Evolutionary conservation across 2,113 vertebrate genomes (phyloP), one percentile per base, ranked within the genome.

Genomic region (Oreochromis aureus): DNA sequence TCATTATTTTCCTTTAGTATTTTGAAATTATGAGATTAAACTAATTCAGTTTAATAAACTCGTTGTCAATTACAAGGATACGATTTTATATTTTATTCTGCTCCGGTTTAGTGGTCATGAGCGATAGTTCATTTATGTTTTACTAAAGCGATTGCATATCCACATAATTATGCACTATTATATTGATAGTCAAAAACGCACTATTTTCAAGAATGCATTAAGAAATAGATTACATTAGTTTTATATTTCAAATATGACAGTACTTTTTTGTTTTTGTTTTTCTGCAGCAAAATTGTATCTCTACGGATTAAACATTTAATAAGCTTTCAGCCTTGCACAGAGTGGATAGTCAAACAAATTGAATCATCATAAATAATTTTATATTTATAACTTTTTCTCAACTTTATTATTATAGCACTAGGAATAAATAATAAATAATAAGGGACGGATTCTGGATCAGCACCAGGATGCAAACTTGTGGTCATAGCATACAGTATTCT

Each of bases 221-320:
- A 61, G 27, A 61, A 30, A 61, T 8, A 0, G 5, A 2, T 32
- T 61, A 32, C 0, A 18, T 4, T 61, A 0, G 15, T 61, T 32
- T 61, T 61, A 61, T 32, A 18, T 18, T 32, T 61, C 8, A 61
- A 61, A 61, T 32, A 61, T 61, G 27, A 61, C 27, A 19, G 18
- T 58, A 7, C 56, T 58, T 11, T 27, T 56, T 24, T 48, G 1
- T 48, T 15, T 46, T 46, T 46, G 6, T 44, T 6, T 3, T 4
- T 51, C 13, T 30, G 27, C 27, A 6, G 27, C 56, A 9, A 32
- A 32, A 9, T 32, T 30, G 2, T 30, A 18, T 59, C 7, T 32
- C 5, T 32, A 59, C 2, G 1, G n/a, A 12, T 55, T 56, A 56
- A 56, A 56, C 54, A 24, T 24, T 24, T 56, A 56, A 56, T 24